These are phyloP conservation scores for Drosophila parvula DNA, from an alignment of 1,140 invertebrate species.

Conservation along the genomic window DNA sequence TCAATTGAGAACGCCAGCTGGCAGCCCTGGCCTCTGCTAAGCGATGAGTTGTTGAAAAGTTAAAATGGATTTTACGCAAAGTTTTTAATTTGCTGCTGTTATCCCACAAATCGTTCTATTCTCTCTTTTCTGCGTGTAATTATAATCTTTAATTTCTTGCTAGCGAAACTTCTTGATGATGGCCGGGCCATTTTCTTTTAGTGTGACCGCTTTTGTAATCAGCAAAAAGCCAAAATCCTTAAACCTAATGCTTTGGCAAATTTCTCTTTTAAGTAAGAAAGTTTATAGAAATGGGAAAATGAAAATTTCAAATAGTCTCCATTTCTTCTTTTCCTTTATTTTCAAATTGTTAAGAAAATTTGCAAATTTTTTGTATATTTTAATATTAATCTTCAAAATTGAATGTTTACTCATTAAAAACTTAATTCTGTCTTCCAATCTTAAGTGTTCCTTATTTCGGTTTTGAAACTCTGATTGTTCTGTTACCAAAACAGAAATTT, in stretches of 20 bases:
- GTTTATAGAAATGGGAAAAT: background rate
- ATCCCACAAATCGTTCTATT: conserved; percentile 48
- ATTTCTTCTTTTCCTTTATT: background rate
- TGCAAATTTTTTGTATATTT: too few species aligned
- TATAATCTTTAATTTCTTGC: conserved; percentile 35
- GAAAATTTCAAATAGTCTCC: background rate
- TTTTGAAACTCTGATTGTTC: background rate
- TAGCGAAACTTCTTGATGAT: conserved; percentile 11
- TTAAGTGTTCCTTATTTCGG: background rate
- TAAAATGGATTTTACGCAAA: conserved; percentile 76
- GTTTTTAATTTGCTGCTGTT: conserved; percentile 56
- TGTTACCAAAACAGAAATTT: conserved; percentile 12
- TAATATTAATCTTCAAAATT: background rate
- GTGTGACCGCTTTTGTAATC: background rate
- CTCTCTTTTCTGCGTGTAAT: conserved; percentile 26
- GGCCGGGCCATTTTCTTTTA: background rate
- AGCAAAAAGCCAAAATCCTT: too few species aligned
- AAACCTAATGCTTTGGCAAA: background rate
- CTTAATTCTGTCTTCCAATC: background rate
- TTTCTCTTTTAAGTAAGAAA: background rate
- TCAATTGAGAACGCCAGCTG: conserved; percentile 31
- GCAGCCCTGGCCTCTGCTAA: conserved; percentile 17
- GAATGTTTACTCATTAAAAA: conserved; percentile 16
- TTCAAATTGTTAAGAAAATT: too few species aligned
- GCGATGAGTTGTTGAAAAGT: conserved; percentile 77